These are phyloP conservation scores for Chrysoperla carnea DNA, from an alignment of 1,140 invertebrate species.

Conservation along the genomic window DNA sequence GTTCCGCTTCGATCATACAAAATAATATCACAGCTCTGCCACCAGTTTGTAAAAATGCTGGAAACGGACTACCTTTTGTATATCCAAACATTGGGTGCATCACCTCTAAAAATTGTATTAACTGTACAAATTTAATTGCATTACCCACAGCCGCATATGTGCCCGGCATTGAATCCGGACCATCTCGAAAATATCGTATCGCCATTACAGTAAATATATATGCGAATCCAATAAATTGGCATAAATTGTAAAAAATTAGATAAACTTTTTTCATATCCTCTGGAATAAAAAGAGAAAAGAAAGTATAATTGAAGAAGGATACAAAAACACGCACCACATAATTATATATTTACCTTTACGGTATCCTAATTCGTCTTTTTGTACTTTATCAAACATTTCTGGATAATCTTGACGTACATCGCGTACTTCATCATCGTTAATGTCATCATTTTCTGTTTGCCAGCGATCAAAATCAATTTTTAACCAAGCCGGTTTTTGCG, in stretches of 20 bases:
- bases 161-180: slow-evolving; percentile 47
- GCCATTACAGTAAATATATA: slow-evolving; percentile 60
- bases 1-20: slow-evolving; percentile 65
- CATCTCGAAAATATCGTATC: slow-evolving; percentile 56
- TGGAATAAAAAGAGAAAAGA: slow-evolving; percentile 24
- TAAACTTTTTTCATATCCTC: slow-evolving; percentile 73
- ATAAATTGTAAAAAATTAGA: slow-evolving; percentile 76
- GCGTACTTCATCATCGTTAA: slow-evolving; percentile 38
- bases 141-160: slow-evolving; percentile 61
- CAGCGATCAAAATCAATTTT: slow-evolving; percentile 83
- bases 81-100: slow-evolving; percentile 80
- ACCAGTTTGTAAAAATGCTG: slow-evolving; percentile 50
- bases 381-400: slow-evolving; percentile 51
- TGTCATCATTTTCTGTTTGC: slow-evolving; percentile 49
- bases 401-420: slow-evolving; percentile 58
- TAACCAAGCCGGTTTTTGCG: slow-evolving; percentile 73
- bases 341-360: slow-evolving; percentile 38
- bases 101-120: slow-evolving; percentile 73
- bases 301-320: too few relatives aligned
- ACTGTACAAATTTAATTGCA: slow-evolving; percentile 65
- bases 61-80: slow-evolving; percentile 49
- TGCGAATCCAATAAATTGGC: slow-evolving; percentile 74
- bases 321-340: slow-evolving; percentile 1
- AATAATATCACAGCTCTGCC: slow-evolving; percentile 70
- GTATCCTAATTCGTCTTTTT: slow-evolving; percentile 65